Conservation (phyloP, 1,140 invertebrate genomes). For the Drosophila triauraria region DNA sequence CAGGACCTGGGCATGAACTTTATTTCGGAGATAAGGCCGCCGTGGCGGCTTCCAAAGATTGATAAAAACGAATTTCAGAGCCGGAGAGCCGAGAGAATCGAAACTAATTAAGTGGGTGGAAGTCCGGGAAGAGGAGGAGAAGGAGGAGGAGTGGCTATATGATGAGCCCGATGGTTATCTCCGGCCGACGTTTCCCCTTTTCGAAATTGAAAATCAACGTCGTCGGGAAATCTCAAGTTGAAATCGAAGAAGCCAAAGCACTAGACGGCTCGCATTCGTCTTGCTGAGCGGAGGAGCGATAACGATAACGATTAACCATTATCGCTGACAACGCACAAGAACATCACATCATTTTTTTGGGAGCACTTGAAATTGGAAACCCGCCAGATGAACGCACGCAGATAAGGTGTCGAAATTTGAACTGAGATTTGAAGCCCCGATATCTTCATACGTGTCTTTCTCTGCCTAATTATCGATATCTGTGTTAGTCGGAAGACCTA, state of each 20-base stretch:
- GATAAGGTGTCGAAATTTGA: slow-evolving; percentile 70
- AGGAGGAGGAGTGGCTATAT: slow-evolving; percentile 15
- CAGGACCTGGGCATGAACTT: slow-evolving; percentile 77
- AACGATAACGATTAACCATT: slow-evolving; percentile 71
- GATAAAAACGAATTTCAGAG: slow-evolving; percentile 63
- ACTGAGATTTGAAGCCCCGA: slow-evolving; percentile 62
- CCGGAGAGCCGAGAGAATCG: slow-evolving; percentile 13
- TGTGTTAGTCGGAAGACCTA: background rate
- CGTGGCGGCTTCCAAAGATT: slow-evolving; percentile 52
- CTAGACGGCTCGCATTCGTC: slow-evolving; percentile 28
- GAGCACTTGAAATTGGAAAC: slow-evolving; percentile 65
- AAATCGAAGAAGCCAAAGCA: slow-evolving; percentile 26
- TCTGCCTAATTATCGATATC: background rate
- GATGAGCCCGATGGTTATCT: slow-evolving; percentile 53
- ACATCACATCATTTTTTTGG: slow-evolving; percentile 37
- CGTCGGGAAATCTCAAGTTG: slow-evolving; percentile 50
- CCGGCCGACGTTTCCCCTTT: slow-evolving; percentile 34
- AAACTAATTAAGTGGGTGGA: slow-evolving; percentile 76
- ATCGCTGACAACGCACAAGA: slow-evolving; percentile 48
- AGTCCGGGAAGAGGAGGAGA: slow-evolving; percentile 5
- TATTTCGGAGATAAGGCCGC: slow-evolving; percentile 66
- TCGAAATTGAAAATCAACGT: slow-evolving; percentile 60
- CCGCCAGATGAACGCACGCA: slow-evolving; percentile 53
- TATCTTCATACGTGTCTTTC: slow-evolving; percentile 15
- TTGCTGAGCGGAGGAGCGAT: slow-evolving; percentile 25